These are phyloP conservation scores for Phaenicophaeus curvirostris DNA, from an alignment of 2,797 vertebrate species.

Conservation along the genomic window DNA sequence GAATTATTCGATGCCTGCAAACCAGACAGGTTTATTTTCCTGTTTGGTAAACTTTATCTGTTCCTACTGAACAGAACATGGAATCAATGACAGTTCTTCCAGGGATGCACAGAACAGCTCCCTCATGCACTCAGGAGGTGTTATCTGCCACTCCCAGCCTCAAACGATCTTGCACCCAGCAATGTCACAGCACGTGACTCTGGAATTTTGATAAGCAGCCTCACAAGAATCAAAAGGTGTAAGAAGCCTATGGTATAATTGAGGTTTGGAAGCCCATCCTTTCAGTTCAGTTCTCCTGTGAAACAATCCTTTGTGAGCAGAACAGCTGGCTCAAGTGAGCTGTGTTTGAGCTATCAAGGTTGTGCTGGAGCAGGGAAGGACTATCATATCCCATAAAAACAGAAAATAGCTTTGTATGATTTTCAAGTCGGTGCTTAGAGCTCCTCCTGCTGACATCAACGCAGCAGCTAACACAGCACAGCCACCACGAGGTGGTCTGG, in stretches of 20 bases:
- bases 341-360: neutral
- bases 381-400: neutral
- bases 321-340: neutral
- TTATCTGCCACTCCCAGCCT: neutral
- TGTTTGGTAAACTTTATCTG: too few relatives aligned
- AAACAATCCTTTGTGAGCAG: neutral
- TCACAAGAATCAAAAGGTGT: neutral
- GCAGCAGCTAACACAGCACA: neutral
- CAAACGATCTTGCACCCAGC: neutral
- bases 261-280: neutral
- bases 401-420: neutral
- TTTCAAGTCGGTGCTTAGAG: neutral
- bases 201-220: neutral
- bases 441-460: neutral
- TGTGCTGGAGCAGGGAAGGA: neutral
- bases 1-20: neutral
- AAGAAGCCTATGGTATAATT: neutral
- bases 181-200: accelerated
- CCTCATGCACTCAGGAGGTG: neutral
- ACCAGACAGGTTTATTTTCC: neutral
- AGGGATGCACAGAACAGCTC: neutral
- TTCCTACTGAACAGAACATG: neutral
- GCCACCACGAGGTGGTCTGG: neutral
- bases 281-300: neutral
- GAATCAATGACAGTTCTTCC: neutral